These are phyloP conservation scores for Alcis repandata DNA, from an alignment of 2,888 invertebrate species.

Conservation along the genomic window DNA sequence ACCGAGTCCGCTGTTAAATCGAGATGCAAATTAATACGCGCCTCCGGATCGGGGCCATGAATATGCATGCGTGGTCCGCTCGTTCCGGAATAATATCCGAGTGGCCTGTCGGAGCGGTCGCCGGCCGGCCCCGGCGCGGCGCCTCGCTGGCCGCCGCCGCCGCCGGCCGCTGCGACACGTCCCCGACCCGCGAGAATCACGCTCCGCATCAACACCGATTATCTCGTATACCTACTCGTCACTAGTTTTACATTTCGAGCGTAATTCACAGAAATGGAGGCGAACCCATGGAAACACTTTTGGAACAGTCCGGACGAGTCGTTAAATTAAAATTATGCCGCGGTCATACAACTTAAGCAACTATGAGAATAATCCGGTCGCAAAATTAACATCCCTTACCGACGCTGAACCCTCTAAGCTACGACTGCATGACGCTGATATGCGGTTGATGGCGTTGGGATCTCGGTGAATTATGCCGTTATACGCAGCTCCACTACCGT, in stretches of 20 bases:
- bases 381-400: slow-evolving; percentile 48
- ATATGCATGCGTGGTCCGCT: slow-evolving; percentile 78
- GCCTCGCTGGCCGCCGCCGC: slow-evolving; percentile 20
- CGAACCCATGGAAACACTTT: slow-evolving; percentile 20
- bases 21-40: slow-evolving; percentile 85
- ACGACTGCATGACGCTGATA: slow-evolving; percentile 50
- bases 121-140: slow-evolving; percentile 35
- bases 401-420: slow-evolving; percentile 44
- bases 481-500: slow-evolving; percentile 25
- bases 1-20: slow-evolving; percentile 71
- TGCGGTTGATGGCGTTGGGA: slow-evolving; percentile 48
- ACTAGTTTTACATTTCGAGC: slow-evolving; percentile 21
- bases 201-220: slow-evolving; percentile 48
- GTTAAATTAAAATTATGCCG: slow-evolving; percentile 43
- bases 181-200: slow-evolving; percentile 35
- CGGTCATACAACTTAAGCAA: slow-evolving; percentile 43
- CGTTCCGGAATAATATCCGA: slow-evolving; percentile 79
- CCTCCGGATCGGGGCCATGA: slow-evolving; percentile 78
- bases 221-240: slow-evolving; percentile 33
- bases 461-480: slow-evolving; percentile 47
- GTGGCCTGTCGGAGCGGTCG: slow-evolving; percentile 56
- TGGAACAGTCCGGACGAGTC: slow-evolving; percentile 24
- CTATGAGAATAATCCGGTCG: slow-evolving; percentile 48
- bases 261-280: slow-evolving; percentile 22
- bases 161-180: slow-evolving; percentile 18